Conservation (phyloP, 2,113 vertebrate genomes). For the Numida meleagris region DNA sequence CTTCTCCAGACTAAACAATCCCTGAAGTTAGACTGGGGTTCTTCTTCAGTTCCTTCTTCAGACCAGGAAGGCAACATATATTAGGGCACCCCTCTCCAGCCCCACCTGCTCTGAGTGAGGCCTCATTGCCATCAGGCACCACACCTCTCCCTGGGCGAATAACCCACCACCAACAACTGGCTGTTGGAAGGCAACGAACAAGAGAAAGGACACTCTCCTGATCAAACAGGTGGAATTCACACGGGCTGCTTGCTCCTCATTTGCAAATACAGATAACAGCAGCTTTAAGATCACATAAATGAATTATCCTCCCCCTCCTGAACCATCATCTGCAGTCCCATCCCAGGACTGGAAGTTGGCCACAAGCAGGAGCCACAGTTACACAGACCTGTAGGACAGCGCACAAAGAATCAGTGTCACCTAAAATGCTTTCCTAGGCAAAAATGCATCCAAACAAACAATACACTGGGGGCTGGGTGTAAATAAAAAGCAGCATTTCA, state of each 20-base stretch:
- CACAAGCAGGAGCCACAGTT: slow-evolving; percentile 18
- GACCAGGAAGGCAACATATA: too few species aligned
- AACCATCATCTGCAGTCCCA: background rate
- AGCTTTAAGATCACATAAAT: background rate
- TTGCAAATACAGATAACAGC: background rate
- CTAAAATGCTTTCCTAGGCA: slow-evolving; percentile 41
- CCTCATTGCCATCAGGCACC: background rate
- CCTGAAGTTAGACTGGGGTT: too few species aligned
- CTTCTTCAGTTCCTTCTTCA: too few species aligned
- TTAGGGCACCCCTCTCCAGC: too few species aligned
- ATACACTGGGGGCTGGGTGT: background rate
- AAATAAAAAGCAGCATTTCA: background rate
- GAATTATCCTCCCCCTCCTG: background rate
- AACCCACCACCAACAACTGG: background rate
- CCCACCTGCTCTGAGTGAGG: rapidly evolving
- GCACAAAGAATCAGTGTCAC: background rate
- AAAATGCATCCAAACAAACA: slow-evolving; percentile 29
- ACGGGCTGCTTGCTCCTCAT: background rate
- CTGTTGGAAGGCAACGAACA: background rate
- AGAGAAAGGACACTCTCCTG: background rate
- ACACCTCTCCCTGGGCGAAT: background rate
- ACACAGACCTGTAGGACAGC: background rate
- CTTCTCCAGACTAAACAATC: too few species aligned
- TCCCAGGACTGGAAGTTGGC: background rate
- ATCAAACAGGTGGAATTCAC: background rate